Conservation (phyloP, 2,113 vertebrate genomes). For the Pristiophorus japonicus region DNA sequence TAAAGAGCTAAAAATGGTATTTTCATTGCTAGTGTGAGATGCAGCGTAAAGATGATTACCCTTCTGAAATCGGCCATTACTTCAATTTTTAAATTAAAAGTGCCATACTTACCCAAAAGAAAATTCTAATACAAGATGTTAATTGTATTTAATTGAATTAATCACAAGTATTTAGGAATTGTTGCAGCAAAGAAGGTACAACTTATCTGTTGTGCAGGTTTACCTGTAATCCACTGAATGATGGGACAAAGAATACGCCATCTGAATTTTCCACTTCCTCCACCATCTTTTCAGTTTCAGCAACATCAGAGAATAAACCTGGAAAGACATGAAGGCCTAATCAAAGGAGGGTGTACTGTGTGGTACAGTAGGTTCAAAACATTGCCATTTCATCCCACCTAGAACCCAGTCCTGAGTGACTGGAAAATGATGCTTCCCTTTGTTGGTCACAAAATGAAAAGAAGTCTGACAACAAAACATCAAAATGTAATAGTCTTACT, state of each 20-base stretch:
- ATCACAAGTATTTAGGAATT: neutral
- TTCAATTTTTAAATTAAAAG: neutral
- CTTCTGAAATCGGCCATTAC: neutral
- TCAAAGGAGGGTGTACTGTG: neutral
- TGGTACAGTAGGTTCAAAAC: neutral
- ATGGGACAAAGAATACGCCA: slow-evolving; percentile 90
- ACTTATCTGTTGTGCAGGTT: neutral
- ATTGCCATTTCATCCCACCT: neutral
- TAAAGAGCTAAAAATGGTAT: neutral
- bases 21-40: neutral
- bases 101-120: neutral
- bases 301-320: slow-evolving; percentile 80
- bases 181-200: neutral
- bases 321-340: slow-evolving; percentile 40
- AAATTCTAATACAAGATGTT: neutral
- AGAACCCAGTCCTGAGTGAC: neutral
- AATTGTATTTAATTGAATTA: neutral
- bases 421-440: neutral
- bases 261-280: slow-evolving; percentile 70
- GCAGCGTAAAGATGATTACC: neutral
- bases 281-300: slow-evolving; percentile 78
- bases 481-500: neutral
- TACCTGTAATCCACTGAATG: slow-evolving; percentile 89
- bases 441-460: neutral
- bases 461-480: neutral